Evolutionary conservation across 1,140 invertebrate species (phyloP), one percentile per base, ranked within the genome.

Genomic region (Augochlora pura): DNA sequence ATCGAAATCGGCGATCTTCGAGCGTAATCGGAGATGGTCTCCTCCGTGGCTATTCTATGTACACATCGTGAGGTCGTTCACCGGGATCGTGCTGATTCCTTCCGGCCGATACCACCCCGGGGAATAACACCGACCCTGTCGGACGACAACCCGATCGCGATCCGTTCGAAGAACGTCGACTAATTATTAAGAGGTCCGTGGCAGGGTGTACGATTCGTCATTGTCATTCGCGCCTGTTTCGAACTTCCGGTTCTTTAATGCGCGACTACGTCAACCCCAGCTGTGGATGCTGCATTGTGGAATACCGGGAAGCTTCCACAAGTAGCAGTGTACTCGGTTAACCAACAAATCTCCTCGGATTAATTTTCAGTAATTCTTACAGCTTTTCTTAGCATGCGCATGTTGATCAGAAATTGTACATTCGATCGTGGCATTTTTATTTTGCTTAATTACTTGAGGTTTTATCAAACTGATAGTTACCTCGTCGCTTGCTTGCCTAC

Each of bases 41-140:
- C n/a, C 46, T 74, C 59, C 49, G 42, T 46, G 67, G 69, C 68
- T 71, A 79, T 86, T 87, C 80, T 86, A 80, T 79, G 75, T 81
- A 80, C 79, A 70, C 75, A 42, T 25, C 59, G 63, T 73, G 21
- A 49, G 82, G 71, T 83, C 80, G 64, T 83, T 86, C 77, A 62
- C 59, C 73, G 75, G 62, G 83, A 83, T 88, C 86, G 82, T 82
- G 87, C 83, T 84, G 88, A 89, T 85, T 88, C 77, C 81, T 75
- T 65, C 32, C n/a, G 60, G 82, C 63, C 57, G 67, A 81, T 82
- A 86, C 78, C 69, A 76, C 82, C 66, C 72, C 49, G 62, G 63
- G 70, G 65, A 69, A 76, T 81, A 84, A 86, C 83, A 71, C 70
- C 21, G 49, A 72, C 27, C 32, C 49, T 38, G 18, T 65, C 18